A percentile compares a stretch with the other conserved stretches of the same genome.
Conservation (phyloP, 2,888 invertebrate species). For the Metellina segmentata region DNA sequence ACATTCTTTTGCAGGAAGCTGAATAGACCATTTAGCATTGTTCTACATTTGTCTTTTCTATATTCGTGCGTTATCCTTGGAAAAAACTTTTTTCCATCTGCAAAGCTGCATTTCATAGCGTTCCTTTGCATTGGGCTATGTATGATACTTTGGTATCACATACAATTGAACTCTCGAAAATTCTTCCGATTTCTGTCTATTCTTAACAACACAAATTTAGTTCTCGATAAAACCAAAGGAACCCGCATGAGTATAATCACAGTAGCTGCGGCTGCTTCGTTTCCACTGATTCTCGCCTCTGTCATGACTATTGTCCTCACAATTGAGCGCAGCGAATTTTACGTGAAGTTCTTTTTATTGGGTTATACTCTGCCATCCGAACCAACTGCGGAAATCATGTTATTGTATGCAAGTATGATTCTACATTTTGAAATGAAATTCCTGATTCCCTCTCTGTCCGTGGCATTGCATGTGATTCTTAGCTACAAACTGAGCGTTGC, state of each 20-base stretch:
- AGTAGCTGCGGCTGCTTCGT: neutral
- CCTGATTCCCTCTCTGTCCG: neutral
- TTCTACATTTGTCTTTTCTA: too few species aligned
- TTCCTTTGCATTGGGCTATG: too few species aligned
- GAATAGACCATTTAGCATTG: too few species aligned
- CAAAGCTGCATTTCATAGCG: too few species aligned
- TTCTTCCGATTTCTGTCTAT: too few species aligned
- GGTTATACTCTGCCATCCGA: neutral
- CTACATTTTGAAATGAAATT: neutral
- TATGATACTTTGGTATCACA: too few species aligned
- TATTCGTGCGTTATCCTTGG: too few species aligned
- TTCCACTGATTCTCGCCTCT: neutral
- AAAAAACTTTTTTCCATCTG: too few species aligned
- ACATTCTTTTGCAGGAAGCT: too few species aligned
- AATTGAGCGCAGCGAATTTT: neutral
- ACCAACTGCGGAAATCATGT: neutral
- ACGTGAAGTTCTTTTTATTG: neutral
- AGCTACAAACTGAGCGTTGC: conserved; percentile 1
- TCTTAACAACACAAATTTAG: neutral
- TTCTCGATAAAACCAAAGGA: neutral
- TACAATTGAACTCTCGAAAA: too few species aligned
- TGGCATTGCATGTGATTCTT: neutral
- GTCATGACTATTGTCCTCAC: neutral
- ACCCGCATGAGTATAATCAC: neutral
- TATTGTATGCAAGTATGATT: neutral